Conservation (phyloP, 2,888 invertebrate genomes). For the Trilocha varians region DNA sequence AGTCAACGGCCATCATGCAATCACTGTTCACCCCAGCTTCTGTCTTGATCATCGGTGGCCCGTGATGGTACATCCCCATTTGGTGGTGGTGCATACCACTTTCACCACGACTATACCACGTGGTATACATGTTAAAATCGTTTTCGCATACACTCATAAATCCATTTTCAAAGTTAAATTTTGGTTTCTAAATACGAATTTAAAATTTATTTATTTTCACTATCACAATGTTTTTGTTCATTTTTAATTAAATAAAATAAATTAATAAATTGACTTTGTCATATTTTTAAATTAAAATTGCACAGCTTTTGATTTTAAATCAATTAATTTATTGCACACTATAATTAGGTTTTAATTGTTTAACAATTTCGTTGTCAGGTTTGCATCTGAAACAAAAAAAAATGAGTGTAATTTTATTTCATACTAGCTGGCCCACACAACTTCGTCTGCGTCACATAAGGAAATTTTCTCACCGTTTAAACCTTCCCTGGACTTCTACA, state of each 20-base stretch:
- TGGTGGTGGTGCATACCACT: slow-evolving; percentile 69
- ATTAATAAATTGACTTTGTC: slow-evolving; percentile 12
- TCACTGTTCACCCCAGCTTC: slow-evolving; percentile 76
- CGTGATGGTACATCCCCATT: slow-evolving; percentile 71
- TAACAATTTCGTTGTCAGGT: background rate
- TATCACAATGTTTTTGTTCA: background rate
- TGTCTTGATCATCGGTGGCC: slow-evolving; percentile 75
- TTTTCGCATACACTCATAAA: slow-evolving; percentile 64
- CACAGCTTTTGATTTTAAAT: slow-evolving; percentile 12
- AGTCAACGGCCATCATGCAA: slow-evolving; percentile 78
- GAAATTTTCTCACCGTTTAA: no score
- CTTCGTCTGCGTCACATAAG: no score
- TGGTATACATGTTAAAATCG: slow-evolving; percentile 66
- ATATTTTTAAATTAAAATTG: no score
- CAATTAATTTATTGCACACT: slow-evolving; percentile 11
- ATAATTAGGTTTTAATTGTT: background rate
- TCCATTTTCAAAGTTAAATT: slow-evolving; percentile 6
- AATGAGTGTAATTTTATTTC: no score
- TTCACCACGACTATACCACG: slow-evolving; percentile 70
- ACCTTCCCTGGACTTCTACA: no score
- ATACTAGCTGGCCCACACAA: no score
- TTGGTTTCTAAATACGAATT: background rate
- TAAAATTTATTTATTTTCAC: background rate
- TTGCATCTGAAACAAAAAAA: slow-evolving; percentile 13
- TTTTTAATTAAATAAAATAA: slow-evolving; percentile 12